phyloP scores from a whole-genome alignment of 2,113 vertebrate species.

The Suricata suricatta region DNA sequence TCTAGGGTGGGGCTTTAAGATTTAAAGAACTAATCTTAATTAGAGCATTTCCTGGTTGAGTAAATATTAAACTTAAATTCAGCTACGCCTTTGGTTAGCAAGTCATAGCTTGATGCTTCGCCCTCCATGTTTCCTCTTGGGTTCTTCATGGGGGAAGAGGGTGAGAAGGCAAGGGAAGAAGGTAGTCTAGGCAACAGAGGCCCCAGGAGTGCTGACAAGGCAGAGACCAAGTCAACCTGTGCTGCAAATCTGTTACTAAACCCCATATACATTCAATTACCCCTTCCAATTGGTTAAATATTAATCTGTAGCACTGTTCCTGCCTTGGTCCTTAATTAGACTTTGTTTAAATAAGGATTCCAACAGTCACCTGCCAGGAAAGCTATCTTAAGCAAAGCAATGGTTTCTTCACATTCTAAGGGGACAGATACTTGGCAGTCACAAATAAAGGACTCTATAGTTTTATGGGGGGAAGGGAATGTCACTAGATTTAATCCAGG shows the following conservation, averaged over 20 bases:
- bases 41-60: constrained; percentile 63
- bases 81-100: constrained; percentile 51
- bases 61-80: constrained; percentile 67
- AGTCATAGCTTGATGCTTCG: constrained; percentile 44
- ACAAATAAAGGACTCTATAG: background rate
- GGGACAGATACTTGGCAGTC: background rate
- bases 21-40: constrained; percentile 64
- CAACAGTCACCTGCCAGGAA: constrained; percentile 43
- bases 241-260: background rate
- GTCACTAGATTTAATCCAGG: background rate
- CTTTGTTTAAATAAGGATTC: constrained; percentile 61
- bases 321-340: constrained; percentile 54
- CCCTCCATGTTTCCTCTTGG: background rate
- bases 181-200: background rate
- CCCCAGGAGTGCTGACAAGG: background rate
- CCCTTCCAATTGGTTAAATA: constrained; percentile 39
- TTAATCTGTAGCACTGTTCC: constrained; percentile 18
- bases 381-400: background rate
- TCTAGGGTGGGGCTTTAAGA: constrained; percentile 47
- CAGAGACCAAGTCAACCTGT: background rate
- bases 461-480: background rate
- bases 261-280: background rate
- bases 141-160: background rate
- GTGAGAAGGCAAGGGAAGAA: background rate
- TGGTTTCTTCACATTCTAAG: constrained; percentile 26